Percentiles rank a stretch among this genome's conserved stretches.
phyloP scores from a whole-genome alignment of 2,888 invertebrate genomes.

The Scaptomyza reducta region DNA sequence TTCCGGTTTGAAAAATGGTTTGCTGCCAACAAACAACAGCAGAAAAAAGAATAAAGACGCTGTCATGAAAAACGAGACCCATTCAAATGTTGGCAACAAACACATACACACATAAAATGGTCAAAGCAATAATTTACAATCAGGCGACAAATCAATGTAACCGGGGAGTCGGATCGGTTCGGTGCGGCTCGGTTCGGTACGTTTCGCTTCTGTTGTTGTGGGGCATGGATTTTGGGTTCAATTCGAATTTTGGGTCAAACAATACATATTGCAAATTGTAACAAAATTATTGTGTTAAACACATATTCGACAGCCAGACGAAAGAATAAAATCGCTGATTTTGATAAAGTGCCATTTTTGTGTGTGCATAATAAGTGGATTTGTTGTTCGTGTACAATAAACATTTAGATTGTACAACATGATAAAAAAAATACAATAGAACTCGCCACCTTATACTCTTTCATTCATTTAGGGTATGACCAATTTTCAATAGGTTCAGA shows the following conservation, averaged over 20 bases:
- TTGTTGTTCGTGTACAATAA: not conserved
- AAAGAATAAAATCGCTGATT: not conserved
- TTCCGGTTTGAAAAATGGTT: constrained; percentile 64
- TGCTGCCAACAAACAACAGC: constrained; percentile 13
- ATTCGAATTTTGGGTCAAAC: constrained; percentile 29
- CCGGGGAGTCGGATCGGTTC: constrained; percentile 10
- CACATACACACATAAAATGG: constrained; percentile 45
- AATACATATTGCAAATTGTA: constrained; percentile 58
- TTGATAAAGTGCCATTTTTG: constrained; percentile 37
- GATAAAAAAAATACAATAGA: not conserved
- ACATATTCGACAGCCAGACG: constrained; percentile 30
- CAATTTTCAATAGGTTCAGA: no score
- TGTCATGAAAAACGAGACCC: constrained; percentile 55
- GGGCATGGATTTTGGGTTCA: constrained; percentile 3
- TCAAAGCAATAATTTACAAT: constrained; percentile 68
- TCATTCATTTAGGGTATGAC: no score
- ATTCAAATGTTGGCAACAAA: constrained; percentile 56
- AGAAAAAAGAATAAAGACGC: constrained; percentile 39
- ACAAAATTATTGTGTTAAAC: constrained; percentile 61
- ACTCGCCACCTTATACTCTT: no score
- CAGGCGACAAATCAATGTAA: constrained; percentile 64
- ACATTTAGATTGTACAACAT: not conserved
- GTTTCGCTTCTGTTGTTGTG: not conserved
- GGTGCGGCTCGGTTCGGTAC: constrained; percentile 9
- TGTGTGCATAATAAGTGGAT: constrained; percentile 6